Base-by-base conservation (phyloP, 2,888 invertebrate genomes). In the Xestobium rufovillosum region DNA sequence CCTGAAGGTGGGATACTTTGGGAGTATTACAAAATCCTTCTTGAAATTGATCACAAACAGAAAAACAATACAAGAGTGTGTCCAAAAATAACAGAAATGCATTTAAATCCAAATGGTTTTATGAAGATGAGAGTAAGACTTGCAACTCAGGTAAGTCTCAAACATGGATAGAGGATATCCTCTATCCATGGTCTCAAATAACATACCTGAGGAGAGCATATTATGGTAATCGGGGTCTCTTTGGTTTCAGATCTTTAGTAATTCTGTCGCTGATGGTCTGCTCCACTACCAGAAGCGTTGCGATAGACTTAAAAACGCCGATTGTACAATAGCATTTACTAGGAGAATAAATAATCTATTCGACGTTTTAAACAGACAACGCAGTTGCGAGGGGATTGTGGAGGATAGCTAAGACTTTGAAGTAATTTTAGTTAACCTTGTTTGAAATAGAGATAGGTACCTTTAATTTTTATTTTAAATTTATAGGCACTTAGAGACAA, bases 401-500 rank as follows among this genome's bases (percentile, higher is more conserved):
- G 30, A 38, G 4, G 15, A 25, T 26, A 28, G 33, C 25, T 28
- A 27, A 9, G 41, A 41, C 29, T 29, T 41, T 38, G n/a, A n/a
- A n/a, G n/a, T n/a, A n/a, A n/a, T n/a, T n/a, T n/a, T n/a, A n/a
- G n/a, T n/a, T n/a, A n/a, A n/a, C n/a, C n/a, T n/a, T n/a, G n/a
- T n/a, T n/a, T n/a, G n/a, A n/a, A n/a, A n/a, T n/a, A n/a, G n/a
- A n/a, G n/a, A n/a, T n/a, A n/a, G n/a, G n/a, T n/a, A n/a, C n/a
- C n/a, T n/a, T n/a, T n/a, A n/a, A n/a, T n/a, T n/a, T n/a, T 40
- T 26, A 27, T 27, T 34, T 40, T 36, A 13, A n/a, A n/a, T n/a
- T n/a, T n/a, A n/a, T 26, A 45, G 45, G 26, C 31, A 9, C 34
- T 46, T 13, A 29, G 43, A 34, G 36, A 43, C 4, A 25, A 27